These are phyloP conservation scores for Hydroisotoma schaefferi DNA, from an alignment of 2,888 invertebrate genomes.

Conservation along the genomic window DNA sequence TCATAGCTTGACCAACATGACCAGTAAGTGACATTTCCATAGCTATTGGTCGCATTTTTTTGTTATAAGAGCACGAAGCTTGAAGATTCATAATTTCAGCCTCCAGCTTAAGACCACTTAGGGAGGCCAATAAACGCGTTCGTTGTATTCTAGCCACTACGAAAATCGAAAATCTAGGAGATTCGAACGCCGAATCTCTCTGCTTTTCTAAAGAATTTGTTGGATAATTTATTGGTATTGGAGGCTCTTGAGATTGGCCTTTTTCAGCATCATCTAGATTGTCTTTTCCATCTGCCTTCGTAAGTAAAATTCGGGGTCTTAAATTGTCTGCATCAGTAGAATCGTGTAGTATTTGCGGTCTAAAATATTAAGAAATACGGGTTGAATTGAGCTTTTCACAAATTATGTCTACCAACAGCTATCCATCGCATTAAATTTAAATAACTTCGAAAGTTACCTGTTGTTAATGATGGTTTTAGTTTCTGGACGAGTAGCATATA, in stretches of 20 bases:
- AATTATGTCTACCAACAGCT: no score
- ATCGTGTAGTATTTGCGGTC: constrained; percentile 27
- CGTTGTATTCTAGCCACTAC: constrained; percentile 83
- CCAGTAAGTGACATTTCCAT: constrained; percentile 79
- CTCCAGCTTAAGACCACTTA: constrained; percentile 90
- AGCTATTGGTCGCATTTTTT: constrained; percentile 68
- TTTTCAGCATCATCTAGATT: constrained; percentile 45
- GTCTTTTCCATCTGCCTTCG: constrained; percentile 35
- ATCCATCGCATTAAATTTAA: no score
- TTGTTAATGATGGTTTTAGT: constrained; percentile 80
- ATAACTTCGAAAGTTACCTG: constrained; percentile 1
- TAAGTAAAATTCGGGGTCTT: constrained; percentile 17
- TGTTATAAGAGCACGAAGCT: constrained; percentile 86
- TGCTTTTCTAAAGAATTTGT: constrained; percentile 46
- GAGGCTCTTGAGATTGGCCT: constrained; percentile 21
- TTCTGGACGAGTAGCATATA: constrained; percentile 92
- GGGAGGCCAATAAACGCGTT: constrained; percentile 78
- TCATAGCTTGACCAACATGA: constrained; percentile 86
- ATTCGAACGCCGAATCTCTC: constrained; percentile 36
- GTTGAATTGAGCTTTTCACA: no score
- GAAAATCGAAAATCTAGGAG: constrained; percentile 60
- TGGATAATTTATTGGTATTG: constrained; percentile 28
- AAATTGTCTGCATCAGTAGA: constrained; percentile 25
- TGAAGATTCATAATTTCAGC: constrained; percentile 89
- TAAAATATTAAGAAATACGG: constrained; percentile 2